Conservation (phyloP, 2,797 vertebrate genomes). For the Lophius americanus region DNA sequence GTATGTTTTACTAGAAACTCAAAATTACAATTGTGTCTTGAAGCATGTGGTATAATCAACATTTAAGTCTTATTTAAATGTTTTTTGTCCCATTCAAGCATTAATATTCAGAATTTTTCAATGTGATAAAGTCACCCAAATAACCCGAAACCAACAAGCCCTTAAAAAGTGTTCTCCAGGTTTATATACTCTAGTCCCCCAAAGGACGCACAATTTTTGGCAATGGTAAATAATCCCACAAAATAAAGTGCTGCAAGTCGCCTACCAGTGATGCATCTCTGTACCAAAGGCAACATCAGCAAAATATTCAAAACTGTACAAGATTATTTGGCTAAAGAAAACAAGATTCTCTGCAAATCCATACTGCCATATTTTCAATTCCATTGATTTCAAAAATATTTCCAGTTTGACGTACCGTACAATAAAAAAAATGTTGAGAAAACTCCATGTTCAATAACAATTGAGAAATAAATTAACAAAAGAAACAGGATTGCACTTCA, state of each 20-base stretch:
- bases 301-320: constrained; percentile 69
- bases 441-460: constrained; percentile 37
- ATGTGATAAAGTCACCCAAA: constrained; percentile 52
- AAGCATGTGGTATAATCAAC: constrained; percentile 77
- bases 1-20: constrained; percentile 82
- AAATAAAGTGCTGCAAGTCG: constrained; percentile 62
- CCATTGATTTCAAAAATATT: constrained; percentile 77
- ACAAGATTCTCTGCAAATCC: constrained; percentile 49
- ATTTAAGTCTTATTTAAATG: constrained; percentile 74
- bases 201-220: constrained; percentile 76
- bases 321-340: constrained; percentile 78
- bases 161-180: constrained; percentile 79
- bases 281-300: constrained; percentile 81
- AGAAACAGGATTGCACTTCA: constrained; percentile 72
- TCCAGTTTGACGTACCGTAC: constrained; percentile 69
- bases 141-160: constrained; percentile 77
- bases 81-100: constrained; percentile 56
- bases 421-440: constrained; percentile 43
- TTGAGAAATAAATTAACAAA: constrained; percentile 72
- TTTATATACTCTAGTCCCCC: constrained; percentile 49
- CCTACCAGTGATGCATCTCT: constrained; percentile 77
- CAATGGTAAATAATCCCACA: constrained; percentile 76
- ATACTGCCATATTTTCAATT: constrained; percentile 35
- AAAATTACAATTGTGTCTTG: constrained; percentile 81
- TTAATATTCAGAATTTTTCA: constrained; percentile 45